phyloP scores from a whole-genome alignment of 2,888 invertebrate species.

The Masnerella sp. region DNA sequence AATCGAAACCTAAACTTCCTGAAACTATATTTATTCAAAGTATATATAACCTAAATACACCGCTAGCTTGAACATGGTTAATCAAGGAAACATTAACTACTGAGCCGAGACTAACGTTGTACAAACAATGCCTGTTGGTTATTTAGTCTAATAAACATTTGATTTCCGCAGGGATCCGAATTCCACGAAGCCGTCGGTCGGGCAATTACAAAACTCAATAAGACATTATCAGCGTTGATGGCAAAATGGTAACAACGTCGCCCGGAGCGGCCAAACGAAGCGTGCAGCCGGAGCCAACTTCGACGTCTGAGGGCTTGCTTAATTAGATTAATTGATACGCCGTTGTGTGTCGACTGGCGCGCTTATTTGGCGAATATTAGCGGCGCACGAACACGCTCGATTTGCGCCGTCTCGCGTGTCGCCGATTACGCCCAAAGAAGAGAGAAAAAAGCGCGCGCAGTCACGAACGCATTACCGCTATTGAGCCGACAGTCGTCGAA shows the following conservation, averaged over 20 bases:
- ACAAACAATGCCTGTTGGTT: too few relatives aligned
- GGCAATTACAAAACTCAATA: conserved; percentile 19
- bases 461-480: not conserved
- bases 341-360: conserved; percentile 20
- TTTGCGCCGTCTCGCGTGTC: conserved; percentile 25
- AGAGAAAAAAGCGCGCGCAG: not conserved
- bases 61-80: too few relatives aligned
- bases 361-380: conserved; percentile 27
- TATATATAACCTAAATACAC: too few relatives aligned
- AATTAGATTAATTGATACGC: conserved; percentile 38
- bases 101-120: too few relatives aligned
- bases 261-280: conserved; percentile 15
- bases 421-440: not conserved
- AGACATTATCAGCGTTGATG: not conserved
- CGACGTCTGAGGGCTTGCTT: conserved; percentile 16
- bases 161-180: too few relatives aligned
- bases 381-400: not conserved
- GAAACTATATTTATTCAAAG: too few relatives aligned
- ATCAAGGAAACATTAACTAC: too few relatives aligned
- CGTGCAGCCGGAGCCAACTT: conserved; percentile 6
- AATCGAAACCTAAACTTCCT: too few relatives aligned
- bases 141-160: too few relatives aligned
- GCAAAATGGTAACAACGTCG: conserved; percentile 15
- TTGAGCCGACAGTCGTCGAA: not conserved
- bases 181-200: too few relatives aligned